Base-by-base conservation (phyloP, 2,888 invertebrate species). In the Drymonia ruficornis region DNA sequence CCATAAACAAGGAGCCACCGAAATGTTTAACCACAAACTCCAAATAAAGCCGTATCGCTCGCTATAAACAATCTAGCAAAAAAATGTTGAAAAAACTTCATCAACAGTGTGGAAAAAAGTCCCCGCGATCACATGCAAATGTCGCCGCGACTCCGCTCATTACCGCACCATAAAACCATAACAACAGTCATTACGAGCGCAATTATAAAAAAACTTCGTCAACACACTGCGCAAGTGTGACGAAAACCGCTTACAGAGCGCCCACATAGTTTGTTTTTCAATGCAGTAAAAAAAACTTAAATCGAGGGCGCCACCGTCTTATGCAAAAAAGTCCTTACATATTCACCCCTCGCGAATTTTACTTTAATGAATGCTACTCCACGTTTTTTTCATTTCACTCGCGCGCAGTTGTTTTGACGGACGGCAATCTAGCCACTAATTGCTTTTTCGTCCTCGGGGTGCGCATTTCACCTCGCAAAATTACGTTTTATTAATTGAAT, bases 401-500 rank as follows among this genome's bases (percentile, higher is more conserved):
- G 79, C 18, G 81, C 89, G 84, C 90, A 90, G 90, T 92, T 91
- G 92, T 92, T 92, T 92, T 92, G 91, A 91, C 91, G 91, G 91
- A 86, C 86, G 82, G 91, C 92, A 91, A 91, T 92, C 91, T 91
- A 91, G 91, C 91, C 91, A 90, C 92, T 92, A 92, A 92, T 92
- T 92, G 91, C 92, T 91, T 92, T 91, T 91, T 88, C 90, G 89
- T 89, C 86, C 78, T 84, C 84, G 86, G 91, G 91, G 90, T 88
- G 87, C 80, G 83, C 81, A 81, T 82, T 85, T 84, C 83, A 83
- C 87, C 80, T 86, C 80, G 89, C 84, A 75, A 89, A 91, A 91
- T 92, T 91, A 89, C 89, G 83, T 91, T 91, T 90, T 91, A 92
- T 92, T 92, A 92, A 92, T 92, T 92, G 91, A 92, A 92, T 92